These are phyloP conservation scores for Microtus ochrogaster DNA, from an alignment of 2,113 vertebrate species.

Conservation along the genomic window DNA sequence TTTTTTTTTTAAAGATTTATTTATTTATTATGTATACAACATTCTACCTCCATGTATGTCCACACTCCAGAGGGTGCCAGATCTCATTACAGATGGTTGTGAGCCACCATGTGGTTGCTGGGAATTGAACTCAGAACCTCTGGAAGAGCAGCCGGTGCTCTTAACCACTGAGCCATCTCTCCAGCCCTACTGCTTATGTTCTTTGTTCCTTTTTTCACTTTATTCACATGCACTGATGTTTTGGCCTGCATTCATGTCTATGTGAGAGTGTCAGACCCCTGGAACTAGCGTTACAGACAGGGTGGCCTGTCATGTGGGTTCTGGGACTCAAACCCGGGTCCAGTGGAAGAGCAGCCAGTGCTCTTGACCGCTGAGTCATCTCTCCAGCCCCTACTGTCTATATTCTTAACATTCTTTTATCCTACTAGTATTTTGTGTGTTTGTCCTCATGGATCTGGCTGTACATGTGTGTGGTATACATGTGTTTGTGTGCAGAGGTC, in stretches of 20 bases:
- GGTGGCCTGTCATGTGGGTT: not conserved
- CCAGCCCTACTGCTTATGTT: no score
- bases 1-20: no score
- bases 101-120: no score
- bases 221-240: not conserved
- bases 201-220: not conserved
- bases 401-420: not conserved
- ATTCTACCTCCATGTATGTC: no score
- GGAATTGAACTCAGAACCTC: no score
- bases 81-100: no score
- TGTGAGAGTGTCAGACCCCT: not conserved
- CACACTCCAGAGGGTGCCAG: no score
- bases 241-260: not conserved
- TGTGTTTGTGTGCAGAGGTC: not conserved
- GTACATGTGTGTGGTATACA: not conserved
- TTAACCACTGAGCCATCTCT: no score
- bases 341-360: not conserved
- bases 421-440: not conserved
- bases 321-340: not conserved
- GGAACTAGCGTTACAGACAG: not conserved
- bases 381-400: not conserved
- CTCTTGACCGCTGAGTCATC: not conserved
- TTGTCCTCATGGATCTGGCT: not conserved
- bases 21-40: no score
- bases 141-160: no score